A percentile compares a stretch with the other conserved stretches of the same genome.
Conservation (phyloP, 2,888 invertebrate species). For the Leptothorax acervorum region DNA sequence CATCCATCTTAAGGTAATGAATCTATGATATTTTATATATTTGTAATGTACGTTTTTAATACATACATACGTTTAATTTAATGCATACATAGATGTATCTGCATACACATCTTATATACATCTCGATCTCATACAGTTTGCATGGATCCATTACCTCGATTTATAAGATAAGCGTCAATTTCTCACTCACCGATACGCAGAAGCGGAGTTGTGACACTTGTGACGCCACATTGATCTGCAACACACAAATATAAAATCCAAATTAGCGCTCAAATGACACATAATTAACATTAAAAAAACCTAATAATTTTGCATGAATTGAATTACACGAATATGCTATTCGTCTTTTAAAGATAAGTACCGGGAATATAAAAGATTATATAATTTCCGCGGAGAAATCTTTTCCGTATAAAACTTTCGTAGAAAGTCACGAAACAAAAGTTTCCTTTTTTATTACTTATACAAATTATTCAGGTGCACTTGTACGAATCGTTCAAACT, state of each 20-base stretch:
- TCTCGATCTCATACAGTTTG: not conserved
- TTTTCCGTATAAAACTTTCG: not conserved
- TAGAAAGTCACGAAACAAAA: conserved; percentile 1
- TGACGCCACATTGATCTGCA: not conserved
- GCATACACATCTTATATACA: no score
- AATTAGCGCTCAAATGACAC: not conserved
- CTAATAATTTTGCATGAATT: not conserved
- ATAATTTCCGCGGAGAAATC: not conserved
- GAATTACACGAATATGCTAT: not conserved
- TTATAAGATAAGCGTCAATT: not conserved
- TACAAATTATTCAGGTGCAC: not conserved
- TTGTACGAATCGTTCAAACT: not conserved
- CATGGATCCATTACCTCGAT: not conserved
- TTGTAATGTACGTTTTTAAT: not conserved
- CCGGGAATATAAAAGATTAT: not conserved
- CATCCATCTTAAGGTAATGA: not conserved
- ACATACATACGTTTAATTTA: no score
- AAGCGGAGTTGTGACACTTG: not conserved
- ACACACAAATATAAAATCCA: not conserved
- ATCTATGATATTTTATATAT: not conserved
- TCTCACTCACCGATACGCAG: not conserved
- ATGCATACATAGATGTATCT: no score
- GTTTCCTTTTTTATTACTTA: not conserved
- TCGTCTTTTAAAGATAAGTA: not conserved
- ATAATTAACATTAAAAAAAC: not conserved